Evolutionary conservation across 2,797 vertebrate genomes (phyloP).

Genomic region (Graptemys geographica): DNA sequence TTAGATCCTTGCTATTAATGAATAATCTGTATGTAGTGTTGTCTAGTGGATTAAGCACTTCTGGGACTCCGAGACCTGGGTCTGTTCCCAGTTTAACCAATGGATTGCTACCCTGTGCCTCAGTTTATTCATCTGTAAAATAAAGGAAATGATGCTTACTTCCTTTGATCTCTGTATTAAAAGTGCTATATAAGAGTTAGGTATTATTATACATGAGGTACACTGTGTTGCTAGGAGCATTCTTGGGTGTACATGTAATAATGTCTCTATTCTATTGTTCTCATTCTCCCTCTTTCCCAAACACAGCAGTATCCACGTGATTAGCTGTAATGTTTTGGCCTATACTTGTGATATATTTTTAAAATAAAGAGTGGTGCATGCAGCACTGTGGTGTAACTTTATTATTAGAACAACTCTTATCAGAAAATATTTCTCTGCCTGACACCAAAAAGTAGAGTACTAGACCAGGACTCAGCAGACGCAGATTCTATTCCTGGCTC

Average conservation of each 20-base stretch:
- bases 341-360: neutral
- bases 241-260: neutral
- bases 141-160: neutral
- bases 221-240: neutral
- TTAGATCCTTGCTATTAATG: neutral
- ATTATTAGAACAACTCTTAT: neutral
- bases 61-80: too few relatives aligned
- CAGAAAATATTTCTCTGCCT: neutral
- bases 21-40: neutral
- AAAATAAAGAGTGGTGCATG: neutral
- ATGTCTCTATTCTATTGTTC: too few relatives aligned
- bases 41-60: neutral
- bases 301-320: neutral
- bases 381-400: neutral
- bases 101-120: neutral
- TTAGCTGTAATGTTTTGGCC: neutral
- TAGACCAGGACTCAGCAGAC: neutral
- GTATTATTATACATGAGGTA: neutral
- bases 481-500: neutral
- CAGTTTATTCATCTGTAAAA: neutral
- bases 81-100: neutral
- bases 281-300: too few relatives aligned
- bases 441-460: neutral
- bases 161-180: neutral
- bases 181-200: neutral